Base-by-base conservation (phyloP, 2,797 vertebrate species). In the Thunnus albacares region DNA sequence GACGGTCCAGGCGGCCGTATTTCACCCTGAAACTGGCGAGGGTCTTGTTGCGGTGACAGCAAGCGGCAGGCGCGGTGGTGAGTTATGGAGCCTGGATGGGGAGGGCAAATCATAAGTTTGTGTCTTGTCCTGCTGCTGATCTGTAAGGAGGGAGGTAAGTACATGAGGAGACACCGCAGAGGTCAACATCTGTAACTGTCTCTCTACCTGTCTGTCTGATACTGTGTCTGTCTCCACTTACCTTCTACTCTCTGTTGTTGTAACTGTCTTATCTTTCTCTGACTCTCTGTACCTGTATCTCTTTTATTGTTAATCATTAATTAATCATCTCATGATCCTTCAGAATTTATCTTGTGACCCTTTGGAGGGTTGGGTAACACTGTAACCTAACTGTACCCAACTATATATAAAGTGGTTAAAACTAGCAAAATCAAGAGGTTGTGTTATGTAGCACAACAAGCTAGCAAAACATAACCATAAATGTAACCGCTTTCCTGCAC, bases 81-180 rank as follows among this genome's bases (percentile, higher is more conserved):
- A 93, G 80, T 91, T 90, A 94, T 92, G 88, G 61, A 30, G 67
- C 77, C 72, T 17, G 3, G 26, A 75, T 71, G 77, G 64, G 70
- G 83, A 84, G 90, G 88, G 74, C 83, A 76, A 81, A 78, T 86
- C 89, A 80, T 90, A 82, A 51, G 60, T 84, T 85, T 87, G 85
- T 70, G 81, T 80, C 71, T 67, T 52, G 15, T 87, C 81, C 72
- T 28, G 71, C 66, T 26, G 62, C 60, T 75, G 58, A 71, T 82
- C 45, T 53, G 61, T 11, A 68, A 45, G 79, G 77, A 71, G 38
- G 53, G 22, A 71, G 55, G 72, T 4, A 38, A 80, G 75, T 35
- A 33, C 70, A 84, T 0, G 58, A 80, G 62, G 57, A 57, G 58
- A 74, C 17, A 3, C 62, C 28, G 41, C 53, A 67, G 59, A 49